A percentile compares a stretch with the other conserved stretches of the same genome.
Conservation (phyloP, 2,888 invertebrate species). For the Slavum lentiscoides region DNA sequence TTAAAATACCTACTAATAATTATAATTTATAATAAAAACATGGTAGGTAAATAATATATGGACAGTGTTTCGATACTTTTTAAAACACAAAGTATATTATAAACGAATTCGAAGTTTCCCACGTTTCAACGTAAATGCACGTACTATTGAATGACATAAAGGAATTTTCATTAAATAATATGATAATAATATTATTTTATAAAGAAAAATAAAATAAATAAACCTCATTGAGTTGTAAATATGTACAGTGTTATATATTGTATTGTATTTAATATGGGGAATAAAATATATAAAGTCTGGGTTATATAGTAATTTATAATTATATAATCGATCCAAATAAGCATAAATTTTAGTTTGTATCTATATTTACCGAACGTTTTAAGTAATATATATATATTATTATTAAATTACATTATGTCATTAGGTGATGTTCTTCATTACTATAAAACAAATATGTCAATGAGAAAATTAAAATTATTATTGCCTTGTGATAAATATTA, state of each 20-base stretch:
- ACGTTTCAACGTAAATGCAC: too few species aligned
- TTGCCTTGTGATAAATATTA: constrained; percentile 5
- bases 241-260: background rate
- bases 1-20: too few species aligned
- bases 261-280: background rate
- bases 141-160: too few species aligned
- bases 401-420: background rate
- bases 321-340: background rate
- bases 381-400: background rate
- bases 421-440: background rate
- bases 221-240: background rate
- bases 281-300: background rate
- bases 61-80: too few species aligned
- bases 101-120: too few species aligned
- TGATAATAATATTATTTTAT: too few species aligned
- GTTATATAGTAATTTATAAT: background rate
- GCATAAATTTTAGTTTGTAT: background rate
- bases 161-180: too few species aligned
- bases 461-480: background rate
- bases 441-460: background rate
- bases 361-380: background rate
- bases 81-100: too few species aligned
- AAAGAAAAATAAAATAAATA: too few species aligned
- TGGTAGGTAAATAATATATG: too few species aligned
- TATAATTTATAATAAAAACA: too few species aligned